These are phyloP conservation scores for Halictus rubicundus DNA, from an alignment of 1,140 invertebrate species.

Conservation along the genomic window DNA sequence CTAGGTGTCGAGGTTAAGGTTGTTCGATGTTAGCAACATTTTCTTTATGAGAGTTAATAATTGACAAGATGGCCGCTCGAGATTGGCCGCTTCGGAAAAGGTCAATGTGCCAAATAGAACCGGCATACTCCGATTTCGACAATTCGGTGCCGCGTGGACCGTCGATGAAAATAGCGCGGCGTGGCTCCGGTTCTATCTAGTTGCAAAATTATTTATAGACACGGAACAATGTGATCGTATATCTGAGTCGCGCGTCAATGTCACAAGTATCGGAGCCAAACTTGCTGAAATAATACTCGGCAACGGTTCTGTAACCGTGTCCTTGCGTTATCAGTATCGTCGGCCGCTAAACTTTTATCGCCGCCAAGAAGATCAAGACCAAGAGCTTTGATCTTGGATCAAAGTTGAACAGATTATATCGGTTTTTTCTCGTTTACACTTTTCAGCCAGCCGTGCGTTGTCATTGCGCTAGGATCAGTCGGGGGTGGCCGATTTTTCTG, in stretches of 20 bases:
- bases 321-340: not conserved
- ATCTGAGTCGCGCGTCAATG: not conserved
- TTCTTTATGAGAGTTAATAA: too few species aligned
- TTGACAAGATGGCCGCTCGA: too few species aligned
- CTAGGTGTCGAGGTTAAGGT: too few species aligned
- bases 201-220: conserved; percentile 34
- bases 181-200: not conserved
- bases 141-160: not conserved
- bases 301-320: not conserved
- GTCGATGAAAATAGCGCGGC: not conserved
- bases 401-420: too few species aligned
- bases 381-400: not conserved
- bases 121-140: too few species aligned
- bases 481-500: too few species aligned
- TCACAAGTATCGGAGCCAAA: conserved; percentile 4
- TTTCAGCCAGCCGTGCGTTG: too few species aligned
- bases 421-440: too few species aligned
- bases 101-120: too few species aligned
- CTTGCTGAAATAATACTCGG: conserved; percentile 3
- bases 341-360: not conserved
- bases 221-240: not conserved
- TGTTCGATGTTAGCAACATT: too few species aligned
- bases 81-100: too few species aligned
- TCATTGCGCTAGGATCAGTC: too few species aligned
- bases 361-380: not conserved